Evolutionary conservation across 37 sponge, comb jelly and placozoan genomes (phyloP).

Genomic region (Ianthella basta): DNA sequence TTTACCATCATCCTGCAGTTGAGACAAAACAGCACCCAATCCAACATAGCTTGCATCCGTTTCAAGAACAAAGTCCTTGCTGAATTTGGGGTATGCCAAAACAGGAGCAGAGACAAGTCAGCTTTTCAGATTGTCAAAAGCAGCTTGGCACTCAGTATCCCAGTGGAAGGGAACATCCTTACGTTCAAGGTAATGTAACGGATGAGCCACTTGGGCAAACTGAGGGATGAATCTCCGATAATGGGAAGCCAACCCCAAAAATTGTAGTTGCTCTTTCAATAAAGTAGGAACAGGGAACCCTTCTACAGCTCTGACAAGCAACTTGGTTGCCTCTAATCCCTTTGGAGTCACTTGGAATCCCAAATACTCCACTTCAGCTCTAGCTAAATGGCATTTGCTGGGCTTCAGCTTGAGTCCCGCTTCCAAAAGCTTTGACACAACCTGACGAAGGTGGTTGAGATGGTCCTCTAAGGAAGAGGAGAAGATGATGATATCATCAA

Average conservation of each 20-base stretch:
- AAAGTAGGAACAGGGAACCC: constrained; percentile 26
- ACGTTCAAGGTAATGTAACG: not conserved
- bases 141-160: not conserved
- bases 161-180: constrained; percentile 25
- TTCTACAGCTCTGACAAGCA: not conserved
- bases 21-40: constrained; percentile 18
- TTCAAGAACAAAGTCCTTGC: constrained; percentile 35
- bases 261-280: constrained; percentile 24
- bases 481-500: constrained; percentile 33
- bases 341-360: not conserved
- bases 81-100: constrained; percentile 34
- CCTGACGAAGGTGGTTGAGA: constrained; percentile 10
- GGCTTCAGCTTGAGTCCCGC: constrained; percentile 29
- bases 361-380: constrained; percentile 20
- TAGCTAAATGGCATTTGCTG: constrained; percentile 25
- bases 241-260: constrained; percentile 31
- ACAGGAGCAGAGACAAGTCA: constrained; percentile 3
- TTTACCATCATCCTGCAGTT: constrained; percentile 24
- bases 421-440: not conserved
- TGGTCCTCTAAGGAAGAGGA: constrained; percentile 25
- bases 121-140: constrained; percentile 16
- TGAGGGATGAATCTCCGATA: constrained; percentile 30
- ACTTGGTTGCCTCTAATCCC: constrained; percentile 8
- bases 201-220: constrained; percentile 19
- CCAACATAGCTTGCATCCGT: constrained; percentile 61